phyloP scores from a whole-genome alignment of 2,113 vertebrate genomes.

The Nanorana parkeri region DNA sequence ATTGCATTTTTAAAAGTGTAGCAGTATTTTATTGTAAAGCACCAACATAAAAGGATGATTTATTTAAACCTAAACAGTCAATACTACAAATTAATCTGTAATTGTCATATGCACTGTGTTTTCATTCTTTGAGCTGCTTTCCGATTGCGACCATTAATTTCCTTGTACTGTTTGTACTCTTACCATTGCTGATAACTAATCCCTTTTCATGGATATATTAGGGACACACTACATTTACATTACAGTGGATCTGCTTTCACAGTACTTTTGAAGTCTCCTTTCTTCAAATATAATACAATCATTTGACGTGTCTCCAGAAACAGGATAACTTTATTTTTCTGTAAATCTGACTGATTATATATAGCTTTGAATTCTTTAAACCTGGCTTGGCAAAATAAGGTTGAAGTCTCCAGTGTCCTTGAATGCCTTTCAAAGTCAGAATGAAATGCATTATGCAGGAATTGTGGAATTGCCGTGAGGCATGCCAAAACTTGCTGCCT shows the following conservation, averaged over 20 bases:
- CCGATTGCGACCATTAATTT: conserved; percentile 14
- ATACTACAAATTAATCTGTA: conserved; percentile 38
- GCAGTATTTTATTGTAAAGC: not conserved
- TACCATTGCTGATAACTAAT: conserved; percentile 42
- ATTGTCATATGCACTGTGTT: not conserved
- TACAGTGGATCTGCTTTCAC: conserved; percentile 46
- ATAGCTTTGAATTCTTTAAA: conserved; percentile 52
- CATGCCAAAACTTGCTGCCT: conserved; percentile 50
- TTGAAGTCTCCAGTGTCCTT: conserved; percentile 45
- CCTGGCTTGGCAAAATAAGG: conserved; percentile 45
- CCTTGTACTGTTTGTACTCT: conserved; percentile 35
- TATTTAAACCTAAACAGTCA: not conserved
- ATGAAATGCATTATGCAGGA: conserved; percentile 48
- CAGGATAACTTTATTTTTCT: conserved; percentile 50
- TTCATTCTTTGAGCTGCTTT: conserved; percentile 37
- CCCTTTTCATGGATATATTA: conserved; percentile 30
- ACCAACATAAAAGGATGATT: not conserved
- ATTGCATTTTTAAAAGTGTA: not conserved
- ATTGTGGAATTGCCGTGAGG: conserved; percentile 45
- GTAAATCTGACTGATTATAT: conserved; percentile 55
- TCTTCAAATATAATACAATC: conserved; percentile 35
- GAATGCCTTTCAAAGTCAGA: conserved; percentile 56
- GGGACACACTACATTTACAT: conserved; percentile 29
- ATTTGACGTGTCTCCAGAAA: conserved; percentile 45
- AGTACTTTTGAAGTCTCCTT: conserved; percentile 40